Evolutionary conservation across 92 coral and sea anemone genomes (phyloP).

Genomic region (Meandrina meandrites): DNA sequence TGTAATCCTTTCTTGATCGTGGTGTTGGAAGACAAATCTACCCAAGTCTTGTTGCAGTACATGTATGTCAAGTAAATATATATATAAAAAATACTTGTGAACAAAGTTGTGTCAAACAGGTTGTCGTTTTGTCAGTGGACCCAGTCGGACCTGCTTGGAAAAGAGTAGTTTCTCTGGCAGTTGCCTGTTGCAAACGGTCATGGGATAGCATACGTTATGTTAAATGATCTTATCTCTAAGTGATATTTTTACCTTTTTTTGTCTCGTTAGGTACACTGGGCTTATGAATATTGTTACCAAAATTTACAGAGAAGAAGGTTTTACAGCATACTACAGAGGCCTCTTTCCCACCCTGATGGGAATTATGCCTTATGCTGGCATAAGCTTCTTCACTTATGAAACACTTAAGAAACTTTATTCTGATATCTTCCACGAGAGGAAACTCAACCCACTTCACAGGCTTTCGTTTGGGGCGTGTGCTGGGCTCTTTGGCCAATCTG

Average conservation of each 20-base stretch:
- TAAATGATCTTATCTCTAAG: too few relatives aligned
- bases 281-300: slow-evolving; percentile 73
- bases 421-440: slow-evolving; percentile 47
- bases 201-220: too few relatives aligned
- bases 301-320: slow-evolving; percentile 87
- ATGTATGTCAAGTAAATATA: too few relatives aligned
- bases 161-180: too few relatives aligned
- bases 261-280: slow-evolving; percentile 75
- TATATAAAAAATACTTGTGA: too few relatives aligned
- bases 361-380: slow-evolving; percentile 94
- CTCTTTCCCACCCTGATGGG: slow-evolving; percentile 89
- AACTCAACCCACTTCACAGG: slow-evolving; percentile 81
- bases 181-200: too few relatives aligned
- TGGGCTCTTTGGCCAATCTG: slow-evolving; percentile 91
- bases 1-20: too few relatives aligned
- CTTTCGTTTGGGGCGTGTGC: slow-evolving; percentile 97
- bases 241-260: neutral
- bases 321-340: slow-evolving; percentile 82
- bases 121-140: too few relatives aligned
- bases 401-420: slow-evolving; percentile 81
- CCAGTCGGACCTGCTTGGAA: too few relatives aligned
- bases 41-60: too few relatives aligned
- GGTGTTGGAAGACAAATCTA: too few relatives aligned
- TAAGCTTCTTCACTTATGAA: slow-evolving; percentile 93
- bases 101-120: too few relatives aligned